phyloP scores from a whole-genome alignment of 2,888 invertebrate genomes.

The Agrypnus murinus region DNA sequence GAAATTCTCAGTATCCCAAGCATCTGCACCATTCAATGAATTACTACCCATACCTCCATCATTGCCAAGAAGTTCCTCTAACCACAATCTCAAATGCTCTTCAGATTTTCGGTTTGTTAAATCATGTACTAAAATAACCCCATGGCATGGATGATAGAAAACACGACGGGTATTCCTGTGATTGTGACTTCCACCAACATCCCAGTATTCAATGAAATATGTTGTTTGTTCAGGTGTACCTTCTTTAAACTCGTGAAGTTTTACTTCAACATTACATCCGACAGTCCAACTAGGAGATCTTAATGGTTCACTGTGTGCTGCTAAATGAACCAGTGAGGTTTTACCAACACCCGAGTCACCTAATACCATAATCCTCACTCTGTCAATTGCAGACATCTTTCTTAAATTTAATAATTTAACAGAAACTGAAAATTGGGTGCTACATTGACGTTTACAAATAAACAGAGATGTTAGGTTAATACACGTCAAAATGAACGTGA shows the following conservation, averaged over 20 bases:
- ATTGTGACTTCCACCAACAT: conserved; percentile 95
- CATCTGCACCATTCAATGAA: conserved; percentile 72
- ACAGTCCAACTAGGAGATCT: conserved; percentile 95
- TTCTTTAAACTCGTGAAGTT: conserved; percentile 95
- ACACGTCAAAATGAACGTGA: too few relatives aligned
- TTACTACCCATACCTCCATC: conserved; percentile 72
- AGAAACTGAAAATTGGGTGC: background rate
- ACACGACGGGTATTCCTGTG: conserved; percentile 95
- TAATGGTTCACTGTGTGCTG: conserved; percentile 90
- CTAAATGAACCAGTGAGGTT: conserved; percentile 93
- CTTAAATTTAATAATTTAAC: background rate
- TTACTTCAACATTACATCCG: conserved; percentile 96
- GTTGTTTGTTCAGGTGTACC: conserved; percentile 93
- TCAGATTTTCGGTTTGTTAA: conserved; percentile 97
- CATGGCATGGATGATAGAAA: conserved; percentile 95
- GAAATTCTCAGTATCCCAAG: conserved; percentile 90
- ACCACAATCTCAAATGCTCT: conserved; percentile 93
- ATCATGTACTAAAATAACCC: conserved; percentile 97
- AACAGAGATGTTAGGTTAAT: too few relatives aligned
- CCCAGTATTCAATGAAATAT: conserved; percentile 97
- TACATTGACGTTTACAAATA: background rate
- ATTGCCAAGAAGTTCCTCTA: conserved; percentile 90
- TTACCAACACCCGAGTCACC: conserved; percentile 98
- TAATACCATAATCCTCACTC: conserved; percentile 92
- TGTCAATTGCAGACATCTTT: conserved; percentile 88